Evolutionary conservation across 1,140 invertebrate genomes (phyloP).

Genomic region (Megalopta genalis): DNA sequence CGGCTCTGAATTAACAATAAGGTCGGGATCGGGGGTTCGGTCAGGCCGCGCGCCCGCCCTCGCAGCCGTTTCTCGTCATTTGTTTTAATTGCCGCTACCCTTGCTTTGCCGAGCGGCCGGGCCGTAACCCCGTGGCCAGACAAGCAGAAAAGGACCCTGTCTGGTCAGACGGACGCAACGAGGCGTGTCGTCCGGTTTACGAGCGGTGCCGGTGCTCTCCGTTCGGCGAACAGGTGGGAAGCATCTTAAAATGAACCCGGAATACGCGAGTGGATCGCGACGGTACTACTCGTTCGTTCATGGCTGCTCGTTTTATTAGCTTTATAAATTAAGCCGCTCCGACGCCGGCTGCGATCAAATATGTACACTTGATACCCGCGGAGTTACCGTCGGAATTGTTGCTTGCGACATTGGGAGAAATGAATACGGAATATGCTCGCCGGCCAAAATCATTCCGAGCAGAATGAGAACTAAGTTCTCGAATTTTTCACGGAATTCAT

Average conservation of each 20-base stretch:
- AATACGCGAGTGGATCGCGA: neutral
- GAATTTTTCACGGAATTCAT: too few species aligned
- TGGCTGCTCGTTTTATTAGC: neutral
- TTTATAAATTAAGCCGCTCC: too few species aligned
- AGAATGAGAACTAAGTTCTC: too few species aligned
- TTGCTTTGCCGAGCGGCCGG: neutral
- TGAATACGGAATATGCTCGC: too few species aligned
- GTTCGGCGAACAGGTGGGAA: too few species aligned
- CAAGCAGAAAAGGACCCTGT: neutral
- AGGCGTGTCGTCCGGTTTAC: neutral
- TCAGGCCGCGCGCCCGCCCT: too few species aligned
- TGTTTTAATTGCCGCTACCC: neutral
- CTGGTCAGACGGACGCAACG: neutral
- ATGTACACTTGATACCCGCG: too few species aligned
- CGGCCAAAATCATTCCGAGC: too few species aligned
- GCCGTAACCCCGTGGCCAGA: neutral
- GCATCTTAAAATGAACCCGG: too few species aligned
- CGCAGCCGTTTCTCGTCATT: neutral
- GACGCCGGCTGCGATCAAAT: too few species aligned
- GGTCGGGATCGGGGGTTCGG: slow-evolving; percentile 6
- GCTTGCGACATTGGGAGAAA: too few species aligned
- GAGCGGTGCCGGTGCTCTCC: neutral
- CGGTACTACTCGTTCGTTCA: neutral
- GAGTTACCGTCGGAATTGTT: too few species aligned
- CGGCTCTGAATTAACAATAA: slow-evolving; percentile 43